These are phyloP conservation scores for Pseudomugil gertrudae DNA, from an alignment of 2,797 vertebrate genomes.

Conservation along the genomic window DNA sequence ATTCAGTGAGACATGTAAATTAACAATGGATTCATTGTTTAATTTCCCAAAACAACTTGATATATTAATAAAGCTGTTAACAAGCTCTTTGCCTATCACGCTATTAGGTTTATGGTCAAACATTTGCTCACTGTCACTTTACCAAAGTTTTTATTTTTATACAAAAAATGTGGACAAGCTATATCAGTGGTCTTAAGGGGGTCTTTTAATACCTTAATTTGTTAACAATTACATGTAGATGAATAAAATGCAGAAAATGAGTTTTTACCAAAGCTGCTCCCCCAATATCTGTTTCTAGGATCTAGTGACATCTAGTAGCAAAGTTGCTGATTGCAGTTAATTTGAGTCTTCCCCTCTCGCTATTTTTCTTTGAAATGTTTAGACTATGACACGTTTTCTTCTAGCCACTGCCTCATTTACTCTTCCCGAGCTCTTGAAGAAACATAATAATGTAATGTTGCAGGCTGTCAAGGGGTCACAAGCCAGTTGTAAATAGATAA, in stretches of 20 bases:
- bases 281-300: not conserved
- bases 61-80: not conserved
- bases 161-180: not conserved
- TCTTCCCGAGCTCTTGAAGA: not conserved
- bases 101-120: not conserved
- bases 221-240: not conserved
- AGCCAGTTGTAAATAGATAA: not conserved
- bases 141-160: not conserved
- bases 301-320: not conserved
- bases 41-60: slow-evolving; percentile 10
- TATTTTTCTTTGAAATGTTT: not conserved
- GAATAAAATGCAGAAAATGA: not conserved
- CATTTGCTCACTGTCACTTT: not conserved
- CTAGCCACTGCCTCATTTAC: not conserved
- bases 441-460: not conserved
- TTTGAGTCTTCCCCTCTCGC: not conserved
- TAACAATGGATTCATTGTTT: slow-evolving; percentile 16
- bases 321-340: slow-evolving; percentile 1
- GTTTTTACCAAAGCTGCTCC: not conserved
- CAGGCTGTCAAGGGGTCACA: not conserved
- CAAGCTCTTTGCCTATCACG: slow-evolving; percentile 3
- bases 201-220: not conserved
- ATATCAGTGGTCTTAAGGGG: not conserved
- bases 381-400: not conserved
- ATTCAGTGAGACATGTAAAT: not conserved